Evolutionary conservation across 2,113 vertebrate genomes (phyloP).

Genomic region (Gulo gulo): DNA sequence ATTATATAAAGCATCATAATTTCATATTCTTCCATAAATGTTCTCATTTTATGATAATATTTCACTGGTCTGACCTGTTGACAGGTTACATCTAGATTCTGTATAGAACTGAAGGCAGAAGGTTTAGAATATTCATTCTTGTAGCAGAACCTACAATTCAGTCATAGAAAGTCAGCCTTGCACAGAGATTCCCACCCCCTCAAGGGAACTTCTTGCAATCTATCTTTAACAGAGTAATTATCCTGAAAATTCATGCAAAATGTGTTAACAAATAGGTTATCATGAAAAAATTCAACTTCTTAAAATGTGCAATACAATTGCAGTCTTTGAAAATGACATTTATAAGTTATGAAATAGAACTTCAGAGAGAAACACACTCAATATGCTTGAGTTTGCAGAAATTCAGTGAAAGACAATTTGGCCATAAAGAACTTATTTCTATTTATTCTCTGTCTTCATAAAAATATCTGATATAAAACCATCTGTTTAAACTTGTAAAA

Average conservation of each 20-base stretch:
- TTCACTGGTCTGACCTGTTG: background rate
- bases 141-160: background rate
- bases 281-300: slow-evolving; percentile 48
- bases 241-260: slow-evolving; percentile 45
- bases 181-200: background rate
- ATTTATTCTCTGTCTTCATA: slow-evolving; percentile 79
- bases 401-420: slow-evolving; percentile 77
- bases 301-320: slow-evolving; percentile 40
- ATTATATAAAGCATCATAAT: background rate
- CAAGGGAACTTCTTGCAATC: slow-evolving; percentile 34
- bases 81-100: background rate
- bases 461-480: slow-evolving; percentile 77
- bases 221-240: slow-evolving; percentile 53
- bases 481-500: slow-evolving; percentile 83
- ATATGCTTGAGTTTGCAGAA: slow-evolving; percentile 73
- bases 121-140: background rate
- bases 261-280: slow-evolving; percentile 56
- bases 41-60: background rate
- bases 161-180: background rate
- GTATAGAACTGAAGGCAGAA: background rate
- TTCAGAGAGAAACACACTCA: slow-evolving; percentile 65
- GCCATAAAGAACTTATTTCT: slow-evolving; percentile 76
- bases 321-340: slow-evolving; percentile 65
- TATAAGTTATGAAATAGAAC: slow-evolving; percentile 59
- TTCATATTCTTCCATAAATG: background rate